Percentiles rank a stretch among this genome's conserved stretches.
Evolutionary conservation across 2,797 vertebrate species (phyloP).

Genomic region (Cyprinodon diabolis): DNA sequence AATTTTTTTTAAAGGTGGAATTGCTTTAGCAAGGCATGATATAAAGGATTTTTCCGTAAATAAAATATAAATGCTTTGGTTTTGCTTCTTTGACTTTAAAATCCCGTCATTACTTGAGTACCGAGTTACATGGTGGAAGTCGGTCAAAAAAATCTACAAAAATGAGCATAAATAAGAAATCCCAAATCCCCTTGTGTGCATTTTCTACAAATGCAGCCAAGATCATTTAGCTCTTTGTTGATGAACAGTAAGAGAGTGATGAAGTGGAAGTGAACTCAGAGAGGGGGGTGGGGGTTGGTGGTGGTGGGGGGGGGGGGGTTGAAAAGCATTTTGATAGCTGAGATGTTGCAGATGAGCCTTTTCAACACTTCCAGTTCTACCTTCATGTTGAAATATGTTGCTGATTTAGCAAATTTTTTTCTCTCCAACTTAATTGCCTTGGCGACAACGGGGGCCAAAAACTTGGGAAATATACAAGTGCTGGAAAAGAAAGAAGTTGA

Average conservation of each 20-base stretch:
- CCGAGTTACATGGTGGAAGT: background rate
- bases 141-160: too few relatives aligned
- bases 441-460: slow-evolving; percentile 68
- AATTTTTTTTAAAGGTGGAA: background rate
- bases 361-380: slow-evolving; percentile 63
- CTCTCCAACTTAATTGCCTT: slow-evolving; percentile 67
- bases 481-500: slow-evolving; percentile 64
- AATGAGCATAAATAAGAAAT: slow-evolving; percentile 15
- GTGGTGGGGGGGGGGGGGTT: slow-evolving; percentile 34
- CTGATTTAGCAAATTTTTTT: slow-evolving; percentile 64
- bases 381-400: slow-evolving; percentile 67
- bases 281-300: too few relatives aligned
- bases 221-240: slow-evolving; percentile 23
- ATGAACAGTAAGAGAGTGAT: slow-evolving; percentile 39
- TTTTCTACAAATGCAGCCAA: slow-evolving; percentile 14
- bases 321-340: slow-evolving; percentile 65
- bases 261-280: slow-evolving; percentile 42
- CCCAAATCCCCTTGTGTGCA: background rate
- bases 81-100: background rate
- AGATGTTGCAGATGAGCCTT: slow-evolving; percentile 57
- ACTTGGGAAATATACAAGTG: slow-evolving; percentile 68
- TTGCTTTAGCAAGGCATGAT: too few relatives aligned
- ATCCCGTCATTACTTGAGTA: background rate
- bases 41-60: too few relatives aligned
- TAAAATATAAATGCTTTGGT: too few relatives aligned